Evolutionary conservation across 2,888 invertebrate species (phyloP).

Genomic region (Nycteola revayana): DNA sequence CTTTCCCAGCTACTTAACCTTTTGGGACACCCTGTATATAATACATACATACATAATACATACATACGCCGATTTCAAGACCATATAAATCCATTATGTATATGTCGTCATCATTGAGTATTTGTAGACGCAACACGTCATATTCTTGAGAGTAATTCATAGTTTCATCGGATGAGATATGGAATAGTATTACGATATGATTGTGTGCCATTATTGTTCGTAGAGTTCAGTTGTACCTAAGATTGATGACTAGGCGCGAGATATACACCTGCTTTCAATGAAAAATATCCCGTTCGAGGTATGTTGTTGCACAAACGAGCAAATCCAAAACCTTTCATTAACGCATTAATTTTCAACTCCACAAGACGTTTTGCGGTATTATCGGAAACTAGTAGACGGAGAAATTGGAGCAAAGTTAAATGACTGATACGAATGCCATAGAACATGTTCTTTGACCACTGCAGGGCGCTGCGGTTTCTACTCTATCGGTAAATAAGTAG

Average conservation of each 20-base stretch:
- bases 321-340: constrained; percentile 26
- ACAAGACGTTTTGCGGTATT: constrained; percentile 35
- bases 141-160: no score
- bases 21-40: no score
- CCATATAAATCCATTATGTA: no score
- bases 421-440: constrained; percentile 51
- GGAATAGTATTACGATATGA: constrained; percentile 26
- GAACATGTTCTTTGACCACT: constrained; percentile 60
- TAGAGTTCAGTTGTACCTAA: constrained; percentile 20
- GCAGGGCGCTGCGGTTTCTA: constrained; percentile 65
- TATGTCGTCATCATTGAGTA: no score
- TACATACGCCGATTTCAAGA: no score
- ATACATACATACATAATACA: no score
- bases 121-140: no score
- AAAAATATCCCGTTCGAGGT: constrained; percentile 23
- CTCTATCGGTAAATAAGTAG: constrained; percentile 65
- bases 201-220: constrained; percentile 28
- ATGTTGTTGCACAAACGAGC: no score
- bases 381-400: constrained; percentile 41
- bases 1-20: no score
- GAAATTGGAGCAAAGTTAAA: constrained; percentile 65
- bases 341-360: constrained; percentile 46
- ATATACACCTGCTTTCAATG: constrained; percentile 23
- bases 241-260: constrained; percentile 25
- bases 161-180: constrained; percentile 20